Percentiles rank a stretch among this genome's conserved stretches.
Evolutionary conservation across 2,113 vertebrate genomes (phyloP).

Genomic region (Entelurus aequoreus): DNA sequence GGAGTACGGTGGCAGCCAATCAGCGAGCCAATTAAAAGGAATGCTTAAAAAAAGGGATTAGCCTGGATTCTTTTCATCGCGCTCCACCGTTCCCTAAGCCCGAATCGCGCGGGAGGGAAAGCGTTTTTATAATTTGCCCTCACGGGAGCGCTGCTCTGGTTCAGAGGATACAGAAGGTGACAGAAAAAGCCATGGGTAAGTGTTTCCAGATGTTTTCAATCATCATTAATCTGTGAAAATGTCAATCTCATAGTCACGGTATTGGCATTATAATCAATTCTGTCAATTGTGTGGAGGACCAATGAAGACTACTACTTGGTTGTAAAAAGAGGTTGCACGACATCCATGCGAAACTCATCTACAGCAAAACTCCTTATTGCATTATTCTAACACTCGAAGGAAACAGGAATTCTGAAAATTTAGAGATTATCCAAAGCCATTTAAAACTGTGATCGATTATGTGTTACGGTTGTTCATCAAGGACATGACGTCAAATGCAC

Average conservation of each 20-base stretch:
- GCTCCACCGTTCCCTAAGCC: slow-evolving; percentile 29
- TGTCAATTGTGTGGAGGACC: not conserved
- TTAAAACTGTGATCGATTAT: too few species aligned
- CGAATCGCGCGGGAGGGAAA: slow-evolving; percentile 36
- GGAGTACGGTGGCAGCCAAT: slow-evolving; percentile 49
- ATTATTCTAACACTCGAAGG: too few species aligned
- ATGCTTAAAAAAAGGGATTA: slow-evolving; percentile 66
- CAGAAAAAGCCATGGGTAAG: slow-evolving; percentile 35
- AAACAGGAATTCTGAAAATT: too few species aligned
- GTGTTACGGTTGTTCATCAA: too few species aligned
- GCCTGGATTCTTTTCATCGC: slow-evolving; percentile 55
- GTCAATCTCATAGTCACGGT: slow-evolving; percentile 9
- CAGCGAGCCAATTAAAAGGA: slow-evolving; percentile 64
- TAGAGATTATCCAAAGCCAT: too few species aligned
- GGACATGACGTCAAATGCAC: too few species aligned
- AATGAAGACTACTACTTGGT: not conserved
- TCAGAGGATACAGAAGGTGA: slow-evolving; percentile 20
- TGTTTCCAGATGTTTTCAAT: slow-evolving; percentile 18
- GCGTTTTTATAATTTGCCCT: slow-evolving; percentile 53
- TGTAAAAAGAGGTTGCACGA: not conserved
- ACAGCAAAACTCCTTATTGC: too few species aligned
- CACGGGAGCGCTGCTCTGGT: slow-evolving; percentile 20
- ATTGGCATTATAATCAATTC: not conserved
- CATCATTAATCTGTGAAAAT: not conserved
- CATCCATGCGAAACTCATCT: too few species aligned